Conservation (phyloP, 2,888 invertebrate genomes). For the Stenoptilia bipunctidactyla region DNA sequence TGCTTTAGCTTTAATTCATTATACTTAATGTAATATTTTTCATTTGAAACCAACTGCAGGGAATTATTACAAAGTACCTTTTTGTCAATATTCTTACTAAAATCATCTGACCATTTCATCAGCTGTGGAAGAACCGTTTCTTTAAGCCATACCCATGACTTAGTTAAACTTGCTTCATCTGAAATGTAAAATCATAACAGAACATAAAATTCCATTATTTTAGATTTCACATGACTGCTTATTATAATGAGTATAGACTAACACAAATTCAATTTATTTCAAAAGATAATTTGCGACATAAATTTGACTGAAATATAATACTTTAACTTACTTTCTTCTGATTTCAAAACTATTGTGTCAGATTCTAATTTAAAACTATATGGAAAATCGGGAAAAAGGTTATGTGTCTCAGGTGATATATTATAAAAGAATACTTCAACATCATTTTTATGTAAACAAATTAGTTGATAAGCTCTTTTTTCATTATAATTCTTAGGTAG, state of each 20-base stretch:
- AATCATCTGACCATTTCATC: slow-evolving; percentile 72
- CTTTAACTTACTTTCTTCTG: too few species aligned
- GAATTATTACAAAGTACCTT: slow-evolving; percentile 59
- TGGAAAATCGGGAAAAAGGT: slow-evolving; percentile 56
- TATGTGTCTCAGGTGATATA: slow-evolving; percentile 41
- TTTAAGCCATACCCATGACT: slow-evolving; percentile 64
- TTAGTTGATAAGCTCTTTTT: slow-evolving; percentile 39
- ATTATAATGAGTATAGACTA: too few species aligned
- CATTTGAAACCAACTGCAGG: slow-evolving; percentile 74
- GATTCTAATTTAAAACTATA: slow-evolving; percentile 40
- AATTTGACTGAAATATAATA: too few species aligned
- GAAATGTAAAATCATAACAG: slow-evolving; percentile 19
- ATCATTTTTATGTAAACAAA: slow-evolving; percentile 43
- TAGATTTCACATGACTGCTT: too few species aligned
- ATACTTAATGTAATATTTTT: slow-evolving; percentile 80
- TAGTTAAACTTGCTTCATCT: slow-evolving; percentile 25
- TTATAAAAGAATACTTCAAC: slow-evolving; percentile 54
- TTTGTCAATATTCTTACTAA: slow-evolving; percentile 20
- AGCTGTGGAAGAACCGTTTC: slow-evolving; percentile 72
- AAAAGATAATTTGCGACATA: too few species aligned
- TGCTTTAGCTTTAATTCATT: slow-evolving; percentile 83
- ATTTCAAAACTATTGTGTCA: too few species aligned
- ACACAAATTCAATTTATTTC: too few species aligned
- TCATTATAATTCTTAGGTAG: slow-evolving; percentile 43
- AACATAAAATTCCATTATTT: too few species aligned